A percentile compares a stretch with the other conserved stretches of the same genome.
These are phyloP conservation scores for Euwallacea fornicatus DNA, from an alignment of 1,140 invertebrate species.

Conservation along the genomic window DNA sequence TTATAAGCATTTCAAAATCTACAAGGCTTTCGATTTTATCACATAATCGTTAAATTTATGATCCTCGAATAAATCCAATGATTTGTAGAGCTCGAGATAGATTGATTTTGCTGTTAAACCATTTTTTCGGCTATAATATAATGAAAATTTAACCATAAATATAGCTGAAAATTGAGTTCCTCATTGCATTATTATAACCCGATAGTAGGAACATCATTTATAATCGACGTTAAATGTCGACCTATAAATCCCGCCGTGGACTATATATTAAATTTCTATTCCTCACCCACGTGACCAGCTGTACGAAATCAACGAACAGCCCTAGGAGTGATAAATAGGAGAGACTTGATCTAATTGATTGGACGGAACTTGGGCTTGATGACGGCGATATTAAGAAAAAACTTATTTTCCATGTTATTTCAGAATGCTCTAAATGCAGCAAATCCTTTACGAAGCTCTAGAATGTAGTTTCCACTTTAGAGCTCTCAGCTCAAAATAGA, in stretches of 20 bases:
- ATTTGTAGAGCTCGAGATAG: slow-evolving; percentile 1
- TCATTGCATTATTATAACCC: background rate
- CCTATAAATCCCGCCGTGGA: background rate
- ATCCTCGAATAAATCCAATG: background rate
- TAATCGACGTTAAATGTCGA: background rate
- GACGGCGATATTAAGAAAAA: background rate
- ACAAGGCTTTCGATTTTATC: background rate
- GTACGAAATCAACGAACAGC: background rate
- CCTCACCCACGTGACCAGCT: background rate
- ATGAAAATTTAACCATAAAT: background rate
- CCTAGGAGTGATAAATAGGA: background rate
- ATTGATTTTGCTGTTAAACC: slow-evolving; percentile 4
- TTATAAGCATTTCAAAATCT: background rate
- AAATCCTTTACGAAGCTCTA: too few relatives aligned
- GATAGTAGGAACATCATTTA: background rate
- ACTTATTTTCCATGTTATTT: background rate
- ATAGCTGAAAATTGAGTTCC: slow-evolving; percentile 1
- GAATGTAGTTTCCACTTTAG: too few relatives aligned
- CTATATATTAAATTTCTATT: background rate
- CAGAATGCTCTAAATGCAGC: too few relatives aligned
- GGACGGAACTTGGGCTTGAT: background rate
- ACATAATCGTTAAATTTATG: background rate
- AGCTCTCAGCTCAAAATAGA: too few relatives aligned
- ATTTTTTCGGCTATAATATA: background rate
- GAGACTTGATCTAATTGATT: background rate